A percentile compares a stretch with the other conserved stretches of the same genome.
Evolutionary conservation across 2,797 vertebrate genomes (phyloP).

Genomic region (Rallus crepitans): DNA sequence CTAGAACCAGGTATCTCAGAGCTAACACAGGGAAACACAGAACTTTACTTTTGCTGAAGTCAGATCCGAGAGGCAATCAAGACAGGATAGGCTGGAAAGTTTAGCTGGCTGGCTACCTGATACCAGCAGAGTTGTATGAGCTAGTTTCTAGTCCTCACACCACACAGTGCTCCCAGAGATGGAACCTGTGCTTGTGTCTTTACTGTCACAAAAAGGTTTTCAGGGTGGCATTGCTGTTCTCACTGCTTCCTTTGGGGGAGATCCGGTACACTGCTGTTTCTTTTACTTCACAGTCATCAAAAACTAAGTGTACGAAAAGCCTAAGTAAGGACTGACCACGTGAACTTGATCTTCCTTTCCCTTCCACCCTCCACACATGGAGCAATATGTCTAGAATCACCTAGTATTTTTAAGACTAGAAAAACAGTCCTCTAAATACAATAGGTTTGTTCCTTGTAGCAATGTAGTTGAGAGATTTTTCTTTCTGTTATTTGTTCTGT

Average conservation of each 20-base stretch:
- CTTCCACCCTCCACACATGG: accelerated
- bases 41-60: background rate
- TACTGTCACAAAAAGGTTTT: background rate
- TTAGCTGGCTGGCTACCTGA: background rate
- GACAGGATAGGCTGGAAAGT: background rate
- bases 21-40: background rate
- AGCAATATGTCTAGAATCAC: background rate
- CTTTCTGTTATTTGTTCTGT: background rate
- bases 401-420: background rate
- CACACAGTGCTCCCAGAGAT: background rate
- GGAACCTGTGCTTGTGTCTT: background rate
- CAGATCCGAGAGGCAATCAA: background rate
- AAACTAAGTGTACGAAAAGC: background rate
- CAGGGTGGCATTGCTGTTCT: background rate
- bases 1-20: background rate
- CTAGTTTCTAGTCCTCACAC: background rate
- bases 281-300: background rate
- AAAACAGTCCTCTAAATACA: background rate
- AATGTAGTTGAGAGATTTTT: background rate
- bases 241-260: background rate
- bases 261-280: background rate
- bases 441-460: background rate
- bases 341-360: background rate
- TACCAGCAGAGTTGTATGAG: accelerated
- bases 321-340: background rate